Evolutionary conservation across 2,797 vertebrate genomes (phyloP), one percentile per base, ranked within the genome.

Genomic region (Capromys pilorides): DNA sequence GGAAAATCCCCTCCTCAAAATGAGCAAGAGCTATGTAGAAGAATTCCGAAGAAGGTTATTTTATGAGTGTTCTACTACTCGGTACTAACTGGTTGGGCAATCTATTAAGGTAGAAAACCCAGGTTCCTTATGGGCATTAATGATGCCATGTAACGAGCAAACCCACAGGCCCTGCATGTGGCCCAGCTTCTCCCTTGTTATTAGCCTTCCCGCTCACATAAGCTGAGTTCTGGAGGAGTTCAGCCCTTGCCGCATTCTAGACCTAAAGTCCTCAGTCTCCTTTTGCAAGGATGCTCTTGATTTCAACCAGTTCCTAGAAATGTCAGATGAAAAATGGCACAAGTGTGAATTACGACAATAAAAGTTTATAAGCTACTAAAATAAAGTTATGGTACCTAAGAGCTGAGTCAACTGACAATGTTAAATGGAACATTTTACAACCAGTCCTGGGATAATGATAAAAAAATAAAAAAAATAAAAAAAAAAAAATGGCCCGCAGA

Each of bases 281-380:
- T 90, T 94, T 71, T 92, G 51, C 92, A 94, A 95, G 88, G 93
- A 86, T 96, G 82, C 95, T 83, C 92, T 22, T 31, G 86, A 94
- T 94, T 97, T 97, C 94, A 95, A 54, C 64, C 89, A 78, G 97
- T 94, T 96, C 41, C 96, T 45, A 85, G 97, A 98, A 97, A 96
- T 97, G 95, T 86, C 92, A 97, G 97, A 97, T 97, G 96, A 97
- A 98, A 98, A 98, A 96, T 93, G 94, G 81, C 88, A 95, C 97
- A 97, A 97, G 97, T 96, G 97, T 97, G 97, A 98, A 98, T 98
- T 97, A 98, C 19, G 96, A 97, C 97, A 96, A 97, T 98, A 98
- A 98, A 98, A 98, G 97, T 98, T 98, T 98, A 98, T 98, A 97
- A 98, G 98, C 98, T 98, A 89, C 97, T 98, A 98, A 98, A 98